Evolutionary conservation across 2,888 invertebrate genomes (phyloP), one percentile per base, ranked within the genome.

Genomic region (Lycaena phlaeas): DNA sequence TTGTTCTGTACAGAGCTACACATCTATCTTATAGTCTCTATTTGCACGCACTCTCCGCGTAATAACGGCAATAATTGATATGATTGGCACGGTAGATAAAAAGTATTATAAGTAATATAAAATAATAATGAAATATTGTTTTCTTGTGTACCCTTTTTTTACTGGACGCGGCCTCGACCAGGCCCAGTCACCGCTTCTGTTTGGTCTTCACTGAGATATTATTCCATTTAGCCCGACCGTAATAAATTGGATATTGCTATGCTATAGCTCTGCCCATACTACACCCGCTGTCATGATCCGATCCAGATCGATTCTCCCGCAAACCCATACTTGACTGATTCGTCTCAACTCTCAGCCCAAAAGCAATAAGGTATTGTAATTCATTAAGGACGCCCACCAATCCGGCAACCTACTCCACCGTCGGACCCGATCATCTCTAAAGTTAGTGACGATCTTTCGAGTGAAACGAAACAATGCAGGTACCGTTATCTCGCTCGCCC

Each of bases 121-220:
- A n/a, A n/a, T n/a, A n/a, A n/a, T n/a, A n/a, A n/a, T n/a, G n/a
- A n/a, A n/a, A n/a, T n/a, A n/a, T n/a, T n/a, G 1, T 18, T 34
- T 34, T 18, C 12, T 34, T 34, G 18, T 34, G 34, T 34, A 18
- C 14, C 15, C 15, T 34, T 10, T 34, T 12, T 22, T 22, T 22
- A 22, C 34, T 34, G 34, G 34, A 34, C 34, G 7, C 6, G 31
- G 34, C 7, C 15, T 4, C 6, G 5, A 11, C 18, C 12, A 34
- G 34, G 34, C 22, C 34, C 9, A 11, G 22, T 29, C 22, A 18
- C 22, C 34, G 22, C 34, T 22, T 34, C 12, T 9, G 22, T 22
- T 34, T 34, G 22, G 34, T 31, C 18, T 31, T 10, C 10, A 31
- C 7, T 18, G 18, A 18, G 15, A 7, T 31, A 11, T 17, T 18